phyloP scores from a whole-genome alignment of 2,113 vertebrate species.

The Malurus cyaneus region DNA sequence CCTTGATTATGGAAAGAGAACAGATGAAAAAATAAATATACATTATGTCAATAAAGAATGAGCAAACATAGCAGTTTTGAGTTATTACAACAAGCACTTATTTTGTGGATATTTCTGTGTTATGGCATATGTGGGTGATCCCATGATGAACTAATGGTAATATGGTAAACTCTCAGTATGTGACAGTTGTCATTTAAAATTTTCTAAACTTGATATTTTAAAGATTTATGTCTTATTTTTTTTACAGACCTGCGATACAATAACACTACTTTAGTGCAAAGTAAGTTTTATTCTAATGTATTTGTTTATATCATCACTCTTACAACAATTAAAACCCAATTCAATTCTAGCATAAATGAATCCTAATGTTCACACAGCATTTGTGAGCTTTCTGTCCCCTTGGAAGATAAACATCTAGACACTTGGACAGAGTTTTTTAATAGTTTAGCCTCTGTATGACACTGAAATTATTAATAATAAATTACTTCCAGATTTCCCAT shows the following conservation, averaged over 20 bases:
- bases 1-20: neutral
- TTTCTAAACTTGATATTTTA: neutral
- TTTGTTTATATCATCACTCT: neutral
- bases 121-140: rapidly evolving
- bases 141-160: neutral
- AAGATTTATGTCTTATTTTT: neutral
- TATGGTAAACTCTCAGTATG: neutral
- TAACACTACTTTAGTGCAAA: neutral
- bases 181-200: neutral
- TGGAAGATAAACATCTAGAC: neutral
- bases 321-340: neutral
- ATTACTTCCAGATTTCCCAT: neutral
- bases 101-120: neutral
- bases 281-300: neutral
- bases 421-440: neutral
- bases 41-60: neutral
- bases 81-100: neutral
- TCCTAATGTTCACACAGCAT: neutral
- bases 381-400: neutral
- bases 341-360: neutral
- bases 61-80: neutral
- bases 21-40: neutral
- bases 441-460: neutral
- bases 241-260: neutral
- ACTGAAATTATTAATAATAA: neutral